A percentile compares a stretch with the other conserved stretches of the same genome.
Evolutionary conservation across 1,140 invertebrate species (phyloP).

Genomic region (Drosophila takahashii): DNA sequence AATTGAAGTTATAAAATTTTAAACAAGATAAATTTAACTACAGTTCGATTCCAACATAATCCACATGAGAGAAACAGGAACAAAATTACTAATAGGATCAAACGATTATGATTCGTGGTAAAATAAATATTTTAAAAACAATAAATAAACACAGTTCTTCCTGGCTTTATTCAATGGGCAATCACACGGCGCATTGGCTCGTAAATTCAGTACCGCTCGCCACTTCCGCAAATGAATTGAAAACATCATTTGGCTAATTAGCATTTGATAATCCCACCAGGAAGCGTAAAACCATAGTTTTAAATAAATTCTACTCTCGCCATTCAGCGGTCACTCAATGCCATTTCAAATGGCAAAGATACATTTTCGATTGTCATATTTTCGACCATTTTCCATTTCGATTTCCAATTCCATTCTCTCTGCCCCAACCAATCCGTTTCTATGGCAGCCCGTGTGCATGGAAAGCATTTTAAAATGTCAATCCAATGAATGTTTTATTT

Average conservation of each 20-base stretch:
- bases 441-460: conserved; percentile 46
- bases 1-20: neutral
- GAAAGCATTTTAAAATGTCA: conserved; percentile 72
- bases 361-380: conserved; percentile 49
- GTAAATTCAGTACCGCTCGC: neutral
- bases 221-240: conserved; percentile 31
- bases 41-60: neutral
- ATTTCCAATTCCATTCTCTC: neutral
- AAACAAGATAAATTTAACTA: neutral
- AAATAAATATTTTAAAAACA: conserved; percentile 7
- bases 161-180: neutral
- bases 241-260: conserved; percentile 40
- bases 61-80: neutral
- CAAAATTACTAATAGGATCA: neutral
- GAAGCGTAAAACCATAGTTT: conserved; percentile 14
- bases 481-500: conserved; percentile 52
- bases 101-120: neutral
- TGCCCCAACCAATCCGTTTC: conserved; percentile 7
- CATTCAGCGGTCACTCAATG: conserved; percentile 19
- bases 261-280: conserved; percentile 20
- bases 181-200: neutral
- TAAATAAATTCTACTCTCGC: conserved; percentile 25
- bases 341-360: conserved; percentile 37
- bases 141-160: neutral
- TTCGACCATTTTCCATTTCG: conserved; percentile 28